Percentiles rank a stretch among this genome's conserved stretches.
These are phyloP conservation scores for Ceramica pisi DNA, from an alignment of 2,888 invertebrate species.

Conservation along the genomic window DNA sequence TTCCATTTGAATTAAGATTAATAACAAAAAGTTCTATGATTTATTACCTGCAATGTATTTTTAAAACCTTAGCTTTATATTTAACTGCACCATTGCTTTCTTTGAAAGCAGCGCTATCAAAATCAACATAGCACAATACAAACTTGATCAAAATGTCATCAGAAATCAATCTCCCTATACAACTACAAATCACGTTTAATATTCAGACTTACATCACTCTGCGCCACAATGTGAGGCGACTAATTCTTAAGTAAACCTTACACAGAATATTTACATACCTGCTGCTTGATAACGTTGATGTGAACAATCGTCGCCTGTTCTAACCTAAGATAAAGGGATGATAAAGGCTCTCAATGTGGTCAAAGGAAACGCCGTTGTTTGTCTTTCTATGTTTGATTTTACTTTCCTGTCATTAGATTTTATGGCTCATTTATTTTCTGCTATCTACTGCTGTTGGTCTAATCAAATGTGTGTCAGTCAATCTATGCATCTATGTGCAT, in stretches of 20 bases:
- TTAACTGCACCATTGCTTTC: neutral
- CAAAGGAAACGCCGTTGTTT: conserved; percentile 85
- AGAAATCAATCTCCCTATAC: conserved; percentile 57
- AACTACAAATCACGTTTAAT: conserved; percentile 55
- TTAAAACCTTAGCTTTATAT: neutral
- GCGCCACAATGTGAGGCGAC: conserved; percentile 64
- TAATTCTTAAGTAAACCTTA: conserved; percentile 79
- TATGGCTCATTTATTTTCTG: conserved; percentile 65
- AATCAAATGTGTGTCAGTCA: conserved; percentile 63
- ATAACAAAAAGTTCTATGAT: too few species aligned
- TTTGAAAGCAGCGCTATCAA: neutral
- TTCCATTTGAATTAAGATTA: neutral
- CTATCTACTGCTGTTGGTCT: conserved; percentile 61
- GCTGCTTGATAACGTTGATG: conserved; percentile 76
- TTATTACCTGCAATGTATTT: too few species aligned
- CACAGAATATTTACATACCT: conserved; percentile 77
- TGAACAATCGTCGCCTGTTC: conserved; percentile 81
- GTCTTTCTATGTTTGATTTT: conserved; percentile 77
- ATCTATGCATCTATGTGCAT: conserved; percentile 47
- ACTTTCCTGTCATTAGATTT: conserved; percentile 78
- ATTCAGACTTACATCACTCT: conserved; percentile 64
- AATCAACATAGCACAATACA: neutral
- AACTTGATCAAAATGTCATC: neutral
- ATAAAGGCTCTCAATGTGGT: conserved; percentile 82
- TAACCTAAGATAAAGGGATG: conserved; percentile 77